A percentile compares a stretch with the other conserved stretches of the same genome.
Conservation (phyloP, 64 coral and sea anemone genomes). For the Trachythela sp. region DNA sequence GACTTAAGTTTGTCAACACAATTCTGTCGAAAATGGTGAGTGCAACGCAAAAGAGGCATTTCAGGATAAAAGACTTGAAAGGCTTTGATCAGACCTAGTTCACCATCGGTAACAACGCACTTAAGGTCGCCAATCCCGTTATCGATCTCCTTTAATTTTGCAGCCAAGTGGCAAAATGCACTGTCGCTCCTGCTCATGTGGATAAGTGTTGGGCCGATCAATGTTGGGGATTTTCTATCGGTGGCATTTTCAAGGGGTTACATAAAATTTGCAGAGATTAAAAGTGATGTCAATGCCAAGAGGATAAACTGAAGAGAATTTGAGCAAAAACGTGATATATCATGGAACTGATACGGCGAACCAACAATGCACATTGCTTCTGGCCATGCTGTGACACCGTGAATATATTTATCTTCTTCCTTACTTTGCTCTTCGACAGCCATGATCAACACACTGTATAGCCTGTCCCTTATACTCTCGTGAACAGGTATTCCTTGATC, state of each 20-base stretch:
- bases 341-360: constrained; percentile 54
- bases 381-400: constrained; percentile 48
- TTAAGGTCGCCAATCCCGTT: constrained; percentile 48
- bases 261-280: constrained; percentile 50
- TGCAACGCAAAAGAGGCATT: constrained; percentile 35
- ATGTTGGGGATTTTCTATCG: constrained; percentile 47
- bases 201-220: constrained; percentile 55
- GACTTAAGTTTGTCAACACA: constrained; percentile 36
- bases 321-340: constrained; percentile 55
- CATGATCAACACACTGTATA: constrained; percentile 59
- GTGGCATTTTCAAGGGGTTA: constrained; percentile 53
- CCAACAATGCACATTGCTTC: constrained; percentile 62
- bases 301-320: constrained; percentile 26
- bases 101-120: constrained; percentile 52
- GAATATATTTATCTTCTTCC: constrained; percentile 46
- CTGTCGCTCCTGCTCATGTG: constrained; percentile 53
- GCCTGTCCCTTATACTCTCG: constrained; percentile 38
- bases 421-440: constrained; percentile 35
- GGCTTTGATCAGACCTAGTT: constrained; percentile 52
- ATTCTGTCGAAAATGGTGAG: constrained; percentile 46
- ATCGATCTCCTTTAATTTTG: constrained; percentile 54
- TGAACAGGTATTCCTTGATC: constrained; percentile 44
- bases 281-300: constrained; percentile 58
- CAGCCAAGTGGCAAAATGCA: constrained; percentile 57
- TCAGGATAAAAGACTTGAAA: constrained; percentile 54